A percentile compares a stretch with the other conserved stretches of the same genome.
phyloP scores from a whole-genome alignment of 92 coral and sea anemone species.

The Pocillopora grandis region DNA sequence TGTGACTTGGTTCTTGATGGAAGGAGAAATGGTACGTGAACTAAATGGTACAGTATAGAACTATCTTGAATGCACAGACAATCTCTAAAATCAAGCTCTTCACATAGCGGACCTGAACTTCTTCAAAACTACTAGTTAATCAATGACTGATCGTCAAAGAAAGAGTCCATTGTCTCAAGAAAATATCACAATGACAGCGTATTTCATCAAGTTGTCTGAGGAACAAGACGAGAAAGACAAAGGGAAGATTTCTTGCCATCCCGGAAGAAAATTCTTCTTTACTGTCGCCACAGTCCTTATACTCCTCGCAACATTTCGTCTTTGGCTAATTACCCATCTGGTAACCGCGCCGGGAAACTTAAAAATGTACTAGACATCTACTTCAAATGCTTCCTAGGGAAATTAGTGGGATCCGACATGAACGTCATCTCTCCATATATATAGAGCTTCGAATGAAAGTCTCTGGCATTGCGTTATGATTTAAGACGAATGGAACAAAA shows the following conservation, averaged over 20 bases:
- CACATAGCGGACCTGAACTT: too few relatives aligned
- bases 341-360: slow-evolving; percentile 10
- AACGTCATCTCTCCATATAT: too few relatives aligned
- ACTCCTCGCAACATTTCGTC: slow-evolving; percentile 25
- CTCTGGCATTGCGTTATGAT: too few relatives aligned
- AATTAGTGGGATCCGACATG: too few relatives aligned
- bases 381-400: not conserved
- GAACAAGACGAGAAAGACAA: slow-evolving; percentile 9
- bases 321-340: slow-evolving; percentile 20
- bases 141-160: not conserved
- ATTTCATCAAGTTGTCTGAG: slow-evolving; percentile 12
- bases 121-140: too few relatives aligned
- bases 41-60: too few relatives aligned
- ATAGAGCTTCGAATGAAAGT: too few relatives aligned
- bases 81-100: too few relatives aligned
- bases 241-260: not conserved
- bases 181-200: slow-evolving; percentile 13
- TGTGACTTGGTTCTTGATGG: too few relatives aligned
- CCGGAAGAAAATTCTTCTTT: slow-evolving; percentile 2
- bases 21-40: too few relatives aligned
- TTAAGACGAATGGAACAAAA: too few relatives aligned
- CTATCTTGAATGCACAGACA: too few relatives aligned
- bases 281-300: not conserved
- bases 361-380: not conserved
- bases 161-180: not conserved